Percentiles rank a stretch among this genome's conserved stretches.
Evolutionary conservation across 2,113 vertebrate genomes (phyloP).

Genomic region (Oreochromis tanganicae): DNA sequence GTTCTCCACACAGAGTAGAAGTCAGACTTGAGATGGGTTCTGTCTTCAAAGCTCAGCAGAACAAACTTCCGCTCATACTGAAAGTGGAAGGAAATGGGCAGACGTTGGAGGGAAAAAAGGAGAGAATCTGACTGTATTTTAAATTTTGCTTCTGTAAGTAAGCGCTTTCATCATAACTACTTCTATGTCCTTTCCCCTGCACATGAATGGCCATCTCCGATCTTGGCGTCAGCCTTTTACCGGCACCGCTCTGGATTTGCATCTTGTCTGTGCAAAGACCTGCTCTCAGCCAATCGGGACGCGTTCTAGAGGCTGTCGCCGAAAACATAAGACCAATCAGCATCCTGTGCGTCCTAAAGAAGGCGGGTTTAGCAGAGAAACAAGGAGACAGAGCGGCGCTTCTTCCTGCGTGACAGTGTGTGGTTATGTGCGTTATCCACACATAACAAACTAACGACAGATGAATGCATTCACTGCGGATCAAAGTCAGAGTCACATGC

Average conservation of each 20-base stretch:
- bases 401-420: neutral
- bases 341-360: slow-evolving; percentile 33
- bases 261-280: neutral
- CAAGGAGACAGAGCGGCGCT: neutral
- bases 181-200: neutral
- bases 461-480: neutral
- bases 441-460: neutral
- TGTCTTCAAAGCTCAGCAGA: neutral
- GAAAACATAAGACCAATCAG: slow-evolving; percentile 39
- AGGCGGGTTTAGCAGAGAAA: neutral
- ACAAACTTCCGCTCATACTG: neutral
- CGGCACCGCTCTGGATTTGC: slow-evolving; percentile 34
- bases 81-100: neutral
- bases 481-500: neutral
- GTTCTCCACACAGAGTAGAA: neutral
- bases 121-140: neutral
- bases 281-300: slow-evolving; percentile 1
- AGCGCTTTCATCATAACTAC: neutral
- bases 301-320: neutral
- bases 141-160: neutral
- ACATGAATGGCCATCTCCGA: slow-evolving; percentile 35
- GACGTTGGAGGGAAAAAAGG: neutral
- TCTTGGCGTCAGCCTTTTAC: slow-evolving; percentile 52
- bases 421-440: neutral
- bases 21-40: neutral